phyloP scores from a whole-genome alignment of 2,888 invertebrate species.

The Mayetiola destructor region DNA sequence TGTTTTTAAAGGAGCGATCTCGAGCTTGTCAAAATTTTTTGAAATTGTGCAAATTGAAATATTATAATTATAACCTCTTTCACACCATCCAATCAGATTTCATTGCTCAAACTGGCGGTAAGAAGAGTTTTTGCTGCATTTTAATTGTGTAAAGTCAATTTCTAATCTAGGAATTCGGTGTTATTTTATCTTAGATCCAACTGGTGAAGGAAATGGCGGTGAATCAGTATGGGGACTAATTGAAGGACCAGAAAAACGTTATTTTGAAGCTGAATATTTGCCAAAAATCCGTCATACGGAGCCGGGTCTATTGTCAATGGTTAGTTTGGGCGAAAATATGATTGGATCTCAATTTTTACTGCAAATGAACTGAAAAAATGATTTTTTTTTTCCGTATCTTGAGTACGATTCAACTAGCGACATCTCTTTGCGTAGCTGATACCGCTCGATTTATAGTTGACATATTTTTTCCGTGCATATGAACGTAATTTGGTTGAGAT shows the following conservation, averaged over 20 bases:
- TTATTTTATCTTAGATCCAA: slow-evolving; percentile 56
- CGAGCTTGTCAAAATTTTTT: slow-evolving; percentile 82
- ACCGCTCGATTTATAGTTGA: not conserved
- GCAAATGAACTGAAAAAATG: too few species aligned
- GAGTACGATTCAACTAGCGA: too few species aligned
- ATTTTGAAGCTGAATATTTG: slow-evolving; percentile 78
- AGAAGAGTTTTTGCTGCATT: not conserved
- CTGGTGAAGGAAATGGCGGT: slow-evolving; percentile 80
- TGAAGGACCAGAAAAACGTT: slow-evolving; percentile 74
- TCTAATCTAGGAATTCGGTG: not conserved
- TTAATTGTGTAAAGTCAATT: not conserved
- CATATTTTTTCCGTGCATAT: not conserved
- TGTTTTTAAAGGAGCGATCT: slow-evolving; percentile 77
- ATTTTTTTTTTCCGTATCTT: too few species aligned
- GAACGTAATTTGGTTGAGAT: not conserved
- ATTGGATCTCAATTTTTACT: slow-evolving; percentile 93
- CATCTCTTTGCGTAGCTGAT: not conserved
- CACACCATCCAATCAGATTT: slow-evolving; percentile 87
- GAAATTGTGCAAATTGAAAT: slow-evolving; percentile 94
- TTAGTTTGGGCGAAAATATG: slow-evolving; percentile 82
- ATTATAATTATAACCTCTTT: slow-evolving; percentile 91
- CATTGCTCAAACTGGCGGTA: slow-evolving; percentile 57
- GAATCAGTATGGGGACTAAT: slow-evolving; percentile 75
- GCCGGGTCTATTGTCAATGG: slow-evolving; percentile 83
- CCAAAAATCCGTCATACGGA: slow-evolving; percentile 84